phyloP scores from a whole-genome alignment of 2,888 invertebrate species.

The Chelonus formosanus region DNA sequence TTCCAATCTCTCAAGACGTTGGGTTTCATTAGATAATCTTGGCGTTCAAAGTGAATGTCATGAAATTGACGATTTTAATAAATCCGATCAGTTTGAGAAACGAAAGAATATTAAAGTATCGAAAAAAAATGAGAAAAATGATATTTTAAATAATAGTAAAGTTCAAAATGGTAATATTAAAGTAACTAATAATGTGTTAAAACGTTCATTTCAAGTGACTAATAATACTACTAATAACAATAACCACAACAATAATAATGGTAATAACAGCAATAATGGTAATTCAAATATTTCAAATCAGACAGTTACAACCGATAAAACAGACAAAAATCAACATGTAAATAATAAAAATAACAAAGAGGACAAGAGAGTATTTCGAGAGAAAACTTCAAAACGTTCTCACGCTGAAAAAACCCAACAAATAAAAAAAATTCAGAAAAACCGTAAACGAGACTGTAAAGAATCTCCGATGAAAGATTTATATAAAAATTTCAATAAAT shows the following conservation, averaged over 20 bases:
- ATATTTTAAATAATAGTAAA: constrained; percentile 64
- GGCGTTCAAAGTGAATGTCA: constrained; percentile 53
- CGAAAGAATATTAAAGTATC: constrained; percentile 50
- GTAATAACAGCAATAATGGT: constrained; percentile 43
- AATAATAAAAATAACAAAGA: constrained; percentile 67
- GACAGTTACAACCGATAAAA: constrained; percentile 52
- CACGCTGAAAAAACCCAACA: constrained; percentile 64
- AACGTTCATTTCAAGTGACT: constrained; percentile 56
- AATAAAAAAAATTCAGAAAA: constrained; percentile 68
- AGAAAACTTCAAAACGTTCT: constrained; percentile 64
- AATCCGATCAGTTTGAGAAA: constrained; percentile 59
- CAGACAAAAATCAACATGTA: constrained; percentile 61
- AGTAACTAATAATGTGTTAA: constrained; percentile 48
- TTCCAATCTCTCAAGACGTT: constrained; percentile 64
- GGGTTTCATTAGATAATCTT: constrained; percentile 64
- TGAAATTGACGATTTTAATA: constrained; percentile 51
- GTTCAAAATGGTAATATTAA: constrained; percentile 59
- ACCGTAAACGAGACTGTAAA: constrained; percentile 66
- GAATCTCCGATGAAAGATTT: constrained; percentile 58
- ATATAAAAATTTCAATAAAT: constrained; percentile 64
- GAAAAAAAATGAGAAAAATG: constrained; percentile 58
- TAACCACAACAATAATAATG: constrained; percentile 44
- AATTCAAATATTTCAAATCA: constrained; percentile 55
- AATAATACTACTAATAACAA: constrained; percentile 50
- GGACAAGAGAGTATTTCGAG: constrained; percentile 65